These are phyloP conservation scores for Adelges cooleyi DNA, from an alignment of 1,140 invertebrate genomes.

Conservation along the genomic window DNA sequence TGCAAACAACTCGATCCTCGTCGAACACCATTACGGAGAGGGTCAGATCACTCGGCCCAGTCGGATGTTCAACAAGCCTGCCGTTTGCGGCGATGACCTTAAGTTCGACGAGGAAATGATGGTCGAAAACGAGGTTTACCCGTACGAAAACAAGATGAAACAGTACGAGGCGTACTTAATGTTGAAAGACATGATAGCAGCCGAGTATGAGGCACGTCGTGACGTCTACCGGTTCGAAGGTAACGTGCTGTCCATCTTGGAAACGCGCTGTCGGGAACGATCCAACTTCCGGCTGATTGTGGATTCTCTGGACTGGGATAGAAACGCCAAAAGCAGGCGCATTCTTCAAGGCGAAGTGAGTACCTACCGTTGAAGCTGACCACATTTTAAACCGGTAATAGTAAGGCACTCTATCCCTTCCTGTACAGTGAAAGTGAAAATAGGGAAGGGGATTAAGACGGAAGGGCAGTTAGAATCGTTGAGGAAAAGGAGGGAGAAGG, in stretches of 20 bases:
- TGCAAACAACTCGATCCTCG: slow-evolving; percentile 47
- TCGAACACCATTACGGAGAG: slow-evolving; percentile 56
- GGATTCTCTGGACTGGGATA: background rate
- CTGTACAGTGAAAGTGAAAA: too few species aligned
- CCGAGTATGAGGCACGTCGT: background rate
- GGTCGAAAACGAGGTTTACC: background rate
- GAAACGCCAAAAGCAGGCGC: background rate
- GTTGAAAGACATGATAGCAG: background rate
- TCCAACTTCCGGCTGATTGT: background rate
- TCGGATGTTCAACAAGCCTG: slow-evolving; percentile 51
- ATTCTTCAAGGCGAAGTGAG: background rate
- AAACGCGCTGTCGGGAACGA: background rate
- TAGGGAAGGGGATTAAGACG: too few species aligned
- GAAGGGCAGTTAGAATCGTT: too few species aligned
- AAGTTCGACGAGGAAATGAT: background rate
- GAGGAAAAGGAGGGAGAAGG: too few species aligned
- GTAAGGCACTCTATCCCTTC: too few species aligned
- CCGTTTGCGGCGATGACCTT: slow-evolving; percentile 30
- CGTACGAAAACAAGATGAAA: background rate
- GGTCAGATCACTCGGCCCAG: slow-evolving; percentile 54
- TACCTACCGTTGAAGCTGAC: background rate
- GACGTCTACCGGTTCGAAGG: background rate
- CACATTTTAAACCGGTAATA: too few species aligned
- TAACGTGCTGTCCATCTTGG: background rate
- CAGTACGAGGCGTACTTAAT: background rate